Evolutionary conservation across 1,140 invertebrate species (phyloP).

Genomic region (Yoshiicerus persimilis): DNA sequence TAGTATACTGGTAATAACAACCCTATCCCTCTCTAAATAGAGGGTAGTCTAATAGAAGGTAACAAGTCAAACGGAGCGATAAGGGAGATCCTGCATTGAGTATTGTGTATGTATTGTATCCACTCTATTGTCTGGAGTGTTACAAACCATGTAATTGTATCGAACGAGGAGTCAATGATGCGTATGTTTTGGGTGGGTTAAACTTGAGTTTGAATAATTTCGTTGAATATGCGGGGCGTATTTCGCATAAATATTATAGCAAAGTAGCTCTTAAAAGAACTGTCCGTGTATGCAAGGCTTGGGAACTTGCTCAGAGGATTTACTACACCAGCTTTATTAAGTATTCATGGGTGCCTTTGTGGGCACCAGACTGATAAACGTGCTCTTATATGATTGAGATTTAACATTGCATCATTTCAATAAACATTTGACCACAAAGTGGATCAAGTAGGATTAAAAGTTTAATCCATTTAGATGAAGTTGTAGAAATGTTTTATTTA

Average conservation of each 20-base stretch:
- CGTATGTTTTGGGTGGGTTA: slow-evolving; percentile 23
- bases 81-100: background rate
- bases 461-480: background rate
- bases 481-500: background rate
- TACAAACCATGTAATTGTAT: slow-evolving; percentile 42
- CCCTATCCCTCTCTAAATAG: background rate
- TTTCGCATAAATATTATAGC: background rate
- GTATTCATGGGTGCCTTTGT: background rate
- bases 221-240: background rate
- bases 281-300: background rate
- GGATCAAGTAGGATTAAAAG: background rate
- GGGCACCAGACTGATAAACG: background rate
- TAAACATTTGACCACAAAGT: slow-evolving; percentile 18
- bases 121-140: background rate
- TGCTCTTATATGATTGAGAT: background rate
- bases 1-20: background rate
- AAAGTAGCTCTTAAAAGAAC: background rate
- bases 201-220: background rate
- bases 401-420: background rate
- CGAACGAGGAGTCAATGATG: slow-evolving; percentile 41
- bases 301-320: background rate
- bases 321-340: background rate
- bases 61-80: background rate
- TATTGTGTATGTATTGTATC: background rate
- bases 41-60: background rate